Base-by-base conservation (phyloP, 2,888 invertebrate genomes). In the Hipparchia sbordonii region DNA sequence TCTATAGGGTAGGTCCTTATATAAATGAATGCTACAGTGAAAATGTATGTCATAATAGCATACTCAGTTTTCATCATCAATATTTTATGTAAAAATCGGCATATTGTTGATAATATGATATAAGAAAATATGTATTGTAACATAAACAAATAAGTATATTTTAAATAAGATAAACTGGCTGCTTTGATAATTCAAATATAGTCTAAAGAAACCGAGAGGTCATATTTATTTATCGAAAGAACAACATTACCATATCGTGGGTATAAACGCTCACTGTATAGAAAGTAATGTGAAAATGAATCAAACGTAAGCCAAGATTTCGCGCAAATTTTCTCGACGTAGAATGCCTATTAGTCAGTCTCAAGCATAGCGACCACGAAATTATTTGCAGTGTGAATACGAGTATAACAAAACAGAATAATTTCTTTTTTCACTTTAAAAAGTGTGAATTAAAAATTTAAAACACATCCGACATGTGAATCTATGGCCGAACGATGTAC, bases 231-330 rank as follows among this genome's bases (percentile, higher is more conserved):
- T 62, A 46, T 62, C 7, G 6, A 62, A 62, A 46, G 45, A 62
- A 62, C 46, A 62, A 46, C n/a, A 13, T 45, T 62, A 62, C n/a
- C n/a, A n/a, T 48, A 46, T 9, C 46, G 45, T 7, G 62, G 8
- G n/a, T 56, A 56, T 13, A 13, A 23, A 56, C 48, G 59, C 59
- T 59, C 33, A n/a, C 61, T 46, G 61, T 46, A 62, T 48, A 62
- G 63, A 65, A 51, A 65, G 63, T 65, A 52, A 62, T 62, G 51
- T 65, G 63, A 65, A 65, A 51, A 65, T 65, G 13, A 51, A 33
- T 52, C 33, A 65, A 33, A 65, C 33, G 33, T 12, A 65, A 65
- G 51, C 63, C 63, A 52, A 63, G 63, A 63, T 63, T 63, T 51
- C 63, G 63, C 63, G 63, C 63, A 51, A 51, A 12, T 65, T 65